Evolutionary conservation across 2,888 invertebrate species (phyloP).

Genomic region (Spodoptera picta): DNA sequence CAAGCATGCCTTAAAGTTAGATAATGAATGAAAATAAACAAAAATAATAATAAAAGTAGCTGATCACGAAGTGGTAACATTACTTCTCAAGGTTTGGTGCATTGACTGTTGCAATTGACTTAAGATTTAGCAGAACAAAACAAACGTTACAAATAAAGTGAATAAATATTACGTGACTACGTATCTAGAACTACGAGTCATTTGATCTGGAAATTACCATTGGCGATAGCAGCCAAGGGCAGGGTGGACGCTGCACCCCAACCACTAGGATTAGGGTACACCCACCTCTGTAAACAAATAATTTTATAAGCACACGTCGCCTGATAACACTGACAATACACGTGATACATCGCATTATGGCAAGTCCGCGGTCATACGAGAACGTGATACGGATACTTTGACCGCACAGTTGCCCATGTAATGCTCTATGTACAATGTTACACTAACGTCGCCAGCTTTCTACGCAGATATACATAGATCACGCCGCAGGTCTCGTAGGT

Average conservation of each 20-base stretch:
- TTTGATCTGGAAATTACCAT: conserved; percentile 68
- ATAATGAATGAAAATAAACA: conserved; percentile 19
- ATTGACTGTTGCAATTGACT: conserved; percentile 44
- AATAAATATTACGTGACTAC: conserved; percentile 59
- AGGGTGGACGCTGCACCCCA: conserved; percentile 71
- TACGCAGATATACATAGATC: conserved; percentile 22
- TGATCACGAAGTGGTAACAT: conserved; percentile 31
- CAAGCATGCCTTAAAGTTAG: conserved; percentile 14
- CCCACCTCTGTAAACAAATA: conserved; percentile 73
- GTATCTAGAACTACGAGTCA: conserved; percentile 56
- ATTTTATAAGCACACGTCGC: conserved; percentile 53
- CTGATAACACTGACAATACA: conserved; percentile 36
- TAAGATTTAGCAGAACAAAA: conserved; percentile 54
- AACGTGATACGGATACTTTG: conserved; percentile 52
- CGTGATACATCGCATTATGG: conserved; percentile 27
- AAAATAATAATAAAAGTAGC: conserved; percentile 26
- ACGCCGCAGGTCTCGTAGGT: conserved; percentile 21
- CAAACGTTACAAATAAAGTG: conserved; percentile 54
- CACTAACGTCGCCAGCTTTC: conserved; percentile 17
- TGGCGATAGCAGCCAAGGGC: conserved; percentile 70
- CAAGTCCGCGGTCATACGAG: conserved; percentile 30
- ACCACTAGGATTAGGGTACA: conserved; percentile 72
- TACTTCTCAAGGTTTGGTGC: conserved; percentile 38
- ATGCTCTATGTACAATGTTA: conserved; percentile 12
- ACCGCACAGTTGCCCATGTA: conserved; percentile 35